Evolutionary conservation across 2,888 invertebrate genomes (phyloP).

Genomic region (Byasa hedistus): DNA sequence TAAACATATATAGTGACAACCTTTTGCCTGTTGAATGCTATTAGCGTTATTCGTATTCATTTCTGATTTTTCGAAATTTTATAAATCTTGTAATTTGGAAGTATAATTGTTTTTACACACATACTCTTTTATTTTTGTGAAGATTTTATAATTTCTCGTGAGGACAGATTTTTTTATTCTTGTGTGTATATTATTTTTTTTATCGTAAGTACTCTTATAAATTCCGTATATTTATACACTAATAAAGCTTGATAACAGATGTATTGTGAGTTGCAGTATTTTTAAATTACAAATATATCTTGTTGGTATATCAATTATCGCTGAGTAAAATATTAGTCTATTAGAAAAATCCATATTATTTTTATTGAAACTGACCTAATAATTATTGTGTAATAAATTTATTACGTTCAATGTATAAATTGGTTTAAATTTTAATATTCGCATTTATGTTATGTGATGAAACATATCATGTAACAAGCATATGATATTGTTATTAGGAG

Average conservation of each 20-base stretch:
- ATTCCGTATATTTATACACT: background rate
- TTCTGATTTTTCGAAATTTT: no score
- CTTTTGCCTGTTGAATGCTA: no score
- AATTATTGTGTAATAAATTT: background rate
- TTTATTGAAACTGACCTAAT: background rate
- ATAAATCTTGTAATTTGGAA: background rate
- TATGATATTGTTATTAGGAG: constrained; percentile 34
- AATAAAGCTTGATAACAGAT: background rate
- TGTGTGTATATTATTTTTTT: background rate
- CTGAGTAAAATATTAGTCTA: background rate
- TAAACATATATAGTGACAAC: no score
- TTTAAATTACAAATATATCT: background rate
- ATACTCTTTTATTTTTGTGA: constrained; percentile 9
- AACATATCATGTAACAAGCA: constrained; percentile 61
- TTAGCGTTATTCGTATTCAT: no score
- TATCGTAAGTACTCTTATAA: background rate
- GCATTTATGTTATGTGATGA: constrained; percentile 42
- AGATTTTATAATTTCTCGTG: constrained; percentile 1
- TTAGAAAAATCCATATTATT: background rate
- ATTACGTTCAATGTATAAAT: background rate
- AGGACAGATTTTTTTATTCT: constrained; percentile 2
- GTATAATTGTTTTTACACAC: background rate
- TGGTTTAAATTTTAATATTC: background rate
- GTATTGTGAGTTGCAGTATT: background rate
- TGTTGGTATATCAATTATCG: background rate